These are phyloP conservation scores for Pinctada fucata DNA, from an alignment of 2,888 invertebrate genomes.

Conservation along the genomic window DNA sequence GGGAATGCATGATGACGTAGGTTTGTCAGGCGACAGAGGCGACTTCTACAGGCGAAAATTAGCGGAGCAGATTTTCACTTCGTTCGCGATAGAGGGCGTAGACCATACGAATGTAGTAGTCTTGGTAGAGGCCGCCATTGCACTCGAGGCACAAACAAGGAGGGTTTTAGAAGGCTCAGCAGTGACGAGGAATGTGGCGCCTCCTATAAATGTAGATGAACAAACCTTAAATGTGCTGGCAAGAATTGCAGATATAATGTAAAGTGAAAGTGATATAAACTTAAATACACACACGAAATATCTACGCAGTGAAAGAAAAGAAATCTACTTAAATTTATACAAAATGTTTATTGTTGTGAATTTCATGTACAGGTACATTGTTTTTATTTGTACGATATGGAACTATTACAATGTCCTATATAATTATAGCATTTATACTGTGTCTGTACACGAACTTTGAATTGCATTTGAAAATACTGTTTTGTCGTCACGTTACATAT, in stretches of 20 bases:
- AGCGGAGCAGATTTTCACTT: conserved; percentile 67
- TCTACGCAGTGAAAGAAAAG: conserved; percentile 7
- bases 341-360: no score
- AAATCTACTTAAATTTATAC: no score
- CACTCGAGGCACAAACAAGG: conserved; percentile 59
- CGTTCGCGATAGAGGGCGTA: conserved; percentile 63
- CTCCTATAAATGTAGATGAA: conserved; percentile 60
- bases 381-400: no score
- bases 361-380: no score
- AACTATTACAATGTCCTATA: no score
- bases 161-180: conserved; percentile 51
- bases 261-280: conserved; percentile 13
- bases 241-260: conserved; percentile 64
- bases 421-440: no score
- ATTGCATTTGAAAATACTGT: no score
- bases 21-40: conserved; percentile 66
- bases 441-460: no score
- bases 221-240: conserved; percentile 64
- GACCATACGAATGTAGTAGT: conserved; percentile 62
- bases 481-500: no score
- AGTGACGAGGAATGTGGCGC: conserved; percentile 48
- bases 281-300: not conserved
- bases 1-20: conserved; percentile 66
- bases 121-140: conserved; percentile 61
- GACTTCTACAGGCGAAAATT: conserved; percentile 70